These are phyloP conservation scores for Drosophila jambulina DNA, from an alignment of 1,140 invertebrate species.

Conservation along the genomic window DNA sequence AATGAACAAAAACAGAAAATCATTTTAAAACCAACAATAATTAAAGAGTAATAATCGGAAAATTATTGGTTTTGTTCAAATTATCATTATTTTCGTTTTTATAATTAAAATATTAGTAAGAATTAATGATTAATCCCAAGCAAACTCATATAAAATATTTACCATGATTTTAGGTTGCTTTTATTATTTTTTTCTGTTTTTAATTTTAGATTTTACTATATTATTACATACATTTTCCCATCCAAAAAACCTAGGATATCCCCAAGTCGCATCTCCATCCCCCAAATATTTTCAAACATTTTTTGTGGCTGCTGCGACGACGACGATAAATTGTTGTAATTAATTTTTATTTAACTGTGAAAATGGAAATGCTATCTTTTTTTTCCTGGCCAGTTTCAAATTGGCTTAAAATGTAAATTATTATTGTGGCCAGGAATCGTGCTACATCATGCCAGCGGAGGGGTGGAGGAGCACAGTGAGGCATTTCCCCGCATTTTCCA, in stretches of 20 bases:
- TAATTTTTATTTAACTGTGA: constrained; percentile 84
- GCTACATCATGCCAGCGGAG: constrained; percentile 60
- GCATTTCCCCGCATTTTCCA: constrained; percentile 22
- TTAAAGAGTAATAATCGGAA: no score
- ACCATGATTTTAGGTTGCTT: no score
- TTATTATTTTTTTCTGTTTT: no score
- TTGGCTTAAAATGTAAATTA: constrained; percentile 84
- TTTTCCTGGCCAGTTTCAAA: constrained; percentile 65
- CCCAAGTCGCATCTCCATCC: background rate
- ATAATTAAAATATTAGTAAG: no score
- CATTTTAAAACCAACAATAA: no score
- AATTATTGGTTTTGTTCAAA: no score
- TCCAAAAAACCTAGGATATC: constrained; percentile 3
- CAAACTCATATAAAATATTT: no score
- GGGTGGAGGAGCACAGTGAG: constrained; percentile 13
- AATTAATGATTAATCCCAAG: no score
- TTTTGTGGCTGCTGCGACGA: constrained; percentile 62
- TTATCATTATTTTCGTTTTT: no score
- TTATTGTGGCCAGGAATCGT: constrained; percentile 76
- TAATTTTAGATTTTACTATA: no score
- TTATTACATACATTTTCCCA: background rate
- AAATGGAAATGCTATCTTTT: constrained; percentile 70
- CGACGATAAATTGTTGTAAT: constrained; percentile 83
- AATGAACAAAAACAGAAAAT: no score
- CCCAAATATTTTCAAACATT: constrained; percentile 16